phyloP scores from a whole-genome alignment of 2,888 invertebrate species.

The Hypomecis atomaria region DNA sequence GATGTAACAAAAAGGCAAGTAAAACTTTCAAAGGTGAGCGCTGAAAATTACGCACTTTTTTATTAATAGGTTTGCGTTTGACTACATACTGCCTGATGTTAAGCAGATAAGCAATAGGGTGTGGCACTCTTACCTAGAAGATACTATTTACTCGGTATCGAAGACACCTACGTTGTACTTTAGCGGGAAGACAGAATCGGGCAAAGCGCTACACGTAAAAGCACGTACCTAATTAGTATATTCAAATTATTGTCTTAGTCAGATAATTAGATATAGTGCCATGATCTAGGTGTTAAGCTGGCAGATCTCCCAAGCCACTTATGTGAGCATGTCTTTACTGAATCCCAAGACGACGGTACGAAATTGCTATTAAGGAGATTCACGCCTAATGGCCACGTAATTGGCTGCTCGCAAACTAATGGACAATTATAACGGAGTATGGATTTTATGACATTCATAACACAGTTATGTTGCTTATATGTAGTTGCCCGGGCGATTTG shows the following conservation, averaged over 20 bases:
- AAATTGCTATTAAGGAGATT: slow-evolving; percentile 81
- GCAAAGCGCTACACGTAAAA: too few relatives aligned
- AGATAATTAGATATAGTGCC: background rate
- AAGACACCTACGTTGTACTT: too few relatives aligned
- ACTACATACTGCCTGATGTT: too few relatives aligned
- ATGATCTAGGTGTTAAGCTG: background rate
- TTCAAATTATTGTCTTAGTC: background rate
- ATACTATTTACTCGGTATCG: too few relatives aligned
- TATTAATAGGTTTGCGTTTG: too few relatives aligned
- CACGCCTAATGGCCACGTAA: slow-evolving; percentile 80
- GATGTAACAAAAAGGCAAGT: too few relatives aligned
- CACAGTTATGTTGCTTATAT: slow-evolving; percentile 35
- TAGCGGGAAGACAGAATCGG: too few relatives aligned
- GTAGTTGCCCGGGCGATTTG: background rate
- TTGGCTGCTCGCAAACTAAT: slow-evolving; percentile 81
- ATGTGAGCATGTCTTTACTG: slow-evolving; percentile 36
- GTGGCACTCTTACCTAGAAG: too few relatives aligned
- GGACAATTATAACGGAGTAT: slow-evolving; percentile 76
- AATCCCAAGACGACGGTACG: slow-evolving; percentile 51
- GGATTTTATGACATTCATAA: slow-evolving; percentile 66
- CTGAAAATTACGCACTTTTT: too few relatives aligned
- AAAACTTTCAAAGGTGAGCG: too few relatives aligned
- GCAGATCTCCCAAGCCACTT: slow-evolving; percentile 13
- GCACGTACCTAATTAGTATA: background rate
- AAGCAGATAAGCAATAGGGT: too few relatives aligned